Evolutionary conservation across 2,797 vertebrate genomes (phyloP).

Genomic region (Podargus strigoides): DNA sequence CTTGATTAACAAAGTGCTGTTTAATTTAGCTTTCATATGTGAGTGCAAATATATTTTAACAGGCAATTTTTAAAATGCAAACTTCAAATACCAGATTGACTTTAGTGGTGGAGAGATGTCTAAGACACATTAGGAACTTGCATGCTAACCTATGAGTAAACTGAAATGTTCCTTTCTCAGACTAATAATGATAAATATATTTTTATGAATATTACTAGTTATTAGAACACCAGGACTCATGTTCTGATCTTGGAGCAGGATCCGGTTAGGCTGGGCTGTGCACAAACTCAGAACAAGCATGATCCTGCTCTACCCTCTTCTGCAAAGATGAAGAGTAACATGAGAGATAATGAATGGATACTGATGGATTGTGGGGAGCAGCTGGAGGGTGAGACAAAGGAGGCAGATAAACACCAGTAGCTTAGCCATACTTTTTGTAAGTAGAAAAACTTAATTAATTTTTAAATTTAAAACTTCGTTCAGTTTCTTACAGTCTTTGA

Average conservation of each 20-base stretch:
- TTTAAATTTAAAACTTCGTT: not conserved
- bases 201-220: not conserved
- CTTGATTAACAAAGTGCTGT: not conserved
- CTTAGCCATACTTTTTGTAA: not conserved
- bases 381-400: not conserved
- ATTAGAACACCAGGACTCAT: not conserved
- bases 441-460: not conserved
- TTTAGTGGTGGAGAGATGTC: not conserved
- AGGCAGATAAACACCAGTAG: not conserved
- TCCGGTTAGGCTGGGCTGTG: not conserved
- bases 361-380: not conserved
- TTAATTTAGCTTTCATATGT: not conserved
- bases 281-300: not conserved
- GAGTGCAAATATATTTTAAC: not conserved
- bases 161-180: not conserved
- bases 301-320: not conserved
- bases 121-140: not conserved
- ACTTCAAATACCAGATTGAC: not conserved
- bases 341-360: not conserved
- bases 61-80: not conserved
- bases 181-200: not conserved
- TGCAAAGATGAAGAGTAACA: not conserved
- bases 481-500: not conserved
- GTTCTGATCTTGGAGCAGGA: not conserved
- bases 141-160: not conserved